phyloP scores from a whole-genome alignment of 2,113 vertebrate species.

The Corythornis vintsioides region DNA sequence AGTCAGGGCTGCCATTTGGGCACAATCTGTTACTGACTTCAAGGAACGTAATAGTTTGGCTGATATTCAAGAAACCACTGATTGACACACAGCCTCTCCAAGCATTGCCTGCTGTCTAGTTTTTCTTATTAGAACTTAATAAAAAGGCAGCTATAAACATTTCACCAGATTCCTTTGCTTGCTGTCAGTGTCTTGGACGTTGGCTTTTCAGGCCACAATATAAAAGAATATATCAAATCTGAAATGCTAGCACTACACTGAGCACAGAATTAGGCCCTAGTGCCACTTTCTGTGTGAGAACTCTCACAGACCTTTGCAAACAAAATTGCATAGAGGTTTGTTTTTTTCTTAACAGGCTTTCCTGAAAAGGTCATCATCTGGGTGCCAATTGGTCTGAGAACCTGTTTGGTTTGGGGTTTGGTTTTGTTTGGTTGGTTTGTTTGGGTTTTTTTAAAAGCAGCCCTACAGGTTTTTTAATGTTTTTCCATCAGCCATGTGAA shows the following conservation, averaged over 20 bases:
- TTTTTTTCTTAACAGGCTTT: background rate
- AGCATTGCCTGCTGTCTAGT: background rate
- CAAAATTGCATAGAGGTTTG: background rate
- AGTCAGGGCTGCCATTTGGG: background rate
- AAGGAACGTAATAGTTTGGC: background rate
- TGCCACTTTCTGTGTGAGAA: background rate
- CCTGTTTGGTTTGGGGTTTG: background rate
- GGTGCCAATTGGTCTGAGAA: background rate
- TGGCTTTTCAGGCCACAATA: background rate
- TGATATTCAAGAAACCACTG: background rate
- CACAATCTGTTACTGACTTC: background rate
- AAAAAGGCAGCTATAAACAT: background rate
- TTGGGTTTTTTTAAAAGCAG: background rate
- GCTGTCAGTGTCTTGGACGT: background rate
- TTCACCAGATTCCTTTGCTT: background rate
- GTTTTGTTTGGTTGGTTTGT: background rate
- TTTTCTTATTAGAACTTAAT: conserved; percentile 15
- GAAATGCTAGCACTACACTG: background rate
- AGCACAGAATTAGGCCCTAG: background rate
- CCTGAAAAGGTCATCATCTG: background rate
- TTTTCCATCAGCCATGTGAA: background rate
- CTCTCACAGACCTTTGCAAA: background rate
- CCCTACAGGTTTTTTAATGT: background rate
- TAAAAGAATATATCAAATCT: background rate
- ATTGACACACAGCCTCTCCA: background rate